phyloP scores from a whole-genome alignment of 2,113 vertebrate species.

The Apteryx mantelli region DNA sequence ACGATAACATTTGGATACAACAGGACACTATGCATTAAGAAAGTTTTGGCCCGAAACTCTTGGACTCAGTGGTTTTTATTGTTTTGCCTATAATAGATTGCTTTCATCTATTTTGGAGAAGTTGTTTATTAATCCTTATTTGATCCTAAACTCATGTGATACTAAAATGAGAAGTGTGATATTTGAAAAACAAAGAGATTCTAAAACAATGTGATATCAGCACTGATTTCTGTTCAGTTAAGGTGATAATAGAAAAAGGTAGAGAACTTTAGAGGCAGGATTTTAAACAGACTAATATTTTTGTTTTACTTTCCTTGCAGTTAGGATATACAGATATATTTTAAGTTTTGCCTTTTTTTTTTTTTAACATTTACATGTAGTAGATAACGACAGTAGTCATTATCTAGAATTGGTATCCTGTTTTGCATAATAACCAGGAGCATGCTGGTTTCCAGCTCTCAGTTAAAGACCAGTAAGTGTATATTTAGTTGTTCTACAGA shows the following conservation, averaged over 20 bases:
- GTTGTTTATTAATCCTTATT: not conserved
- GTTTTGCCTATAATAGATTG: not conserved
- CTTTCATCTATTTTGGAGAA: not conserved
- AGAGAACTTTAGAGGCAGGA: not conserved
- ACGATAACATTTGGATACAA: not conserved
- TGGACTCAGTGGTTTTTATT: not conserved
- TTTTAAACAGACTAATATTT: not conserved
- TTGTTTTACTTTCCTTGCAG: not conserved
- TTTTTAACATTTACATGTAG: not conserved
- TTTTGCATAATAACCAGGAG: not conserved
- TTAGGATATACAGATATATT: not conserved
- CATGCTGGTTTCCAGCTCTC: not conserved
- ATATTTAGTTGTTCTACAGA: not conserved
- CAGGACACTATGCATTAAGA: not conserved
- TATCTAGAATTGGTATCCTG: not conserved
- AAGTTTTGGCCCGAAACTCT: constrained; percentile 21
- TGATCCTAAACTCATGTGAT: not conserved
- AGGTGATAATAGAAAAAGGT: not conserved
- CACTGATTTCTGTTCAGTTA: not conserved
- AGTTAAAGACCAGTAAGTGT: not conserved
- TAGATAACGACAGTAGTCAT: not conserved
- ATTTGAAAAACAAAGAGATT: not conserved
- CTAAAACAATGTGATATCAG: not conserved
- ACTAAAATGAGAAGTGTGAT: not conserved
- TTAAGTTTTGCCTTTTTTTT: not conserved